These are phyloP conservation scores for Bos indicus DNA, from an alignment of 2,113 vertebrate genomes.

Conservation along the genomic window DNA sequence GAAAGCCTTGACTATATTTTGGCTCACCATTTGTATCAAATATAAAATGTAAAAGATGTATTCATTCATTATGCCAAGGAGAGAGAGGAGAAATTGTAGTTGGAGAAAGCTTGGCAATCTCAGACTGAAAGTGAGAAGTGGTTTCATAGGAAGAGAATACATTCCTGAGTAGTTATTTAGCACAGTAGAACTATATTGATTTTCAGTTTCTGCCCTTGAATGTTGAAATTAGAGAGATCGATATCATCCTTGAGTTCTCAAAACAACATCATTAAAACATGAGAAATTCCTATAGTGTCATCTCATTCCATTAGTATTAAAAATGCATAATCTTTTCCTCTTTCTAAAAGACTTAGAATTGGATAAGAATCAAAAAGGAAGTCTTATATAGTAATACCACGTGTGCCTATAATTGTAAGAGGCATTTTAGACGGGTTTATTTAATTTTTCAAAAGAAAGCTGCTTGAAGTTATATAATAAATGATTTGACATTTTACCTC, in stretches of 20 bases:
- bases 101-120: background rate
- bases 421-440: constrained; percentile 3
- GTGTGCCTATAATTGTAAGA: background rate
- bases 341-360: constrained; percentile 20
- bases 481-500: background rate
- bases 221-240: constrained; percentile 43
- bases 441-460: background rate
- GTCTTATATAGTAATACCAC: background rate
- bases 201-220: constrained; percentile 33
- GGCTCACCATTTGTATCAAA: background rate
- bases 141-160: background rate
- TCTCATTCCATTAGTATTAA: constrained; percentile 49
- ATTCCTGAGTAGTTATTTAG: background rate
- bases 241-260: constrained; percentile 35
- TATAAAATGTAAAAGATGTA: background rate
- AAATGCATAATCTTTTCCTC: constrained; percentile 35
- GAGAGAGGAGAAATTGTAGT: background rate
- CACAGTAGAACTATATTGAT: constrained; percentile 16
- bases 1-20: background rate
- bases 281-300: constrained; percentile 4
- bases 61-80: background rate
- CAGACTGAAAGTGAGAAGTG: background rate
- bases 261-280: constrained; percentile 59
- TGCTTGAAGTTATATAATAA: background rate
- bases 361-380: constrained; percentile 17